A percentile compares a stretch with the other conserved stretches of the same genome.
These are phyloP conservation scores for Polymixis lichenea DNA, from an alignment of 2,888 invertebrate species.

Conservation along the genomic window DNA sequence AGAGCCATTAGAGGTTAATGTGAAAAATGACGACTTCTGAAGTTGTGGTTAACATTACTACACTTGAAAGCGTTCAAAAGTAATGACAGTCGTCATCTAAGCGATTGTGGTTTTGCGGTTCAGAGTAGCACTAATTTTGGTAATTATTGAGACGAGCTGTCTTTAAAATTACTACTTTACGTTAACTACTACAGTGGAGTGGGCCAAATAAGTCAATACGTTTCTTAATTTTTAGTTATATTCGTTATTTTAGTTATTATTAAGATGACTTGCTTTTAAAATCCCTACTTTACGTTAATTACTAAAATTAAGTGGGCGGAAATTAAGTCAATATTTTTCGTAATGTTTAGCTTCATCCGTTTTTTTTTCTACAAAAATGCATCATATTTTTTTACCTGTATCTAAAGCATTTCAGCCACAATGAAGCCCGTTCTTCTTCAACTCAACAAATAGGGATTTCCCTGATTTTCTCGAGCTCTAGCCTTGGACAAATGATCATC, in stretches of 20 bases:
- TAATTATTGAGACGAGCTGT: constrained; percentile 11
- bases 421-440: background rate
- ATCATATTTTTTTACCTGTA: background rate
- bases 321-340: too few species aligned
- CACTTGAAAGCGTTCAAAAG: constrained; percentile 47
- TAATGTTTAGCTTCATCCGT: background rate
- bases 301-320: too few species aligned
- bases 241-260: too few species aligned
- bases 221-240: too few species aligned
- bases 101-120: constrained; percentile 56
- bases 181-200: background rate
- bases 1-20: constrained; percentile 55
- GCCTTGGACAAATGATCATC: background rate
- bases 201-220: too few species aligned
- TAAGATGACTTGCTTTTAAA: too few species aligned
- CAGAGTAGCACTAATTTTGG: constrained; percentile 12
- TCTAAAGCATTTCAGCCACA: background rate
- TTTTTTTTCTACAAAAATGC: background rate
- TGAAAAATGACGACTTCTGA: constrained; percentile 64
- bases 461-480: background rate
- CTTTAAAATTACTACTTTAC: background rate
- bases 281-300: too few species aligned
- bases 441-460: background rate
- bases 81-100: constrained; percentile 41
- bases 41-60: constrained; percentile 54